A percentile compares a stretch with the other conserved stretches of the same genome.
These are phyloP conservation scores for Neolamprologus sp. DNA, from an alignment of 2,113 vertebrate genomes.

Conservation along the genomic window DNA sequence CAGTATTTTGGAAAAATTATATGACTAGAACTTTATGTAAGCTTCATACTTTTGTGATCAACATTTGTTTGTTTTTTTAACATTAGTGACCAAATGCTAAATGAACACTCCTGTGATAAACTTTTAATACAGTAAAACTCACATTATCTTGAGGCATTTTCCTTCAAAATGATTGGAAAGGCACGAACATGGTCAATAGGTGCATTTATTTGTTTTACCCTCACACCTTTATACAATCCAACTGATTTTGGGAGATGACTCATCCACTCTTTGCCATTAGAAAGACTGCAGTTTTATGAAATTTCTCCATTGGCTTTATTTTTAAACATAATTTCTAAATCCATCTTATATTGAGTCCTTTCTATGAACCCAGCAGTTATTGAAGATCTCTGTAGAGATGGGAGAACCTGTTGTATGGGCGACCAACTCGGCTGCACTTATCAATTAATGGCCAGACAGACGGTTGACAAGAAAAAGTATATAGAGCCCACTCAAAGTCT, in stretches of 20 bases:
- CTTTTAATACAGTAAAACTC: neutral
- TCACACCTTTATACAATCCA: neutral
- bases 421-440: neutral
- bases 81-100: neutral
- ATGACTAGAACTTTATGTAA: neutral
- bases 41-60: neutral
- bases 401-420: neutral
- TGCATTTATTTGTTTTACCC: neutral
- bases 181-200: neutral
- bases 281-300: neutral
- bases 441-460: neutral
- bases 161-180: neutral
- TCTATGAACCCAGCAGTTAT: neutral
- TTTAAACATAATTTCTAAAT: neutral
- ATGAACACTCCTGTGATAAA: neutral
- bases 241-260: neutral
- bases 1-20: neutral
- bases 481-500: neutral
- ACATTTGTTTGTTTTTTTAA: neutral
- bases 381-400: neutral
- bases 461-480: neutral
- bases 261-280: neutral
- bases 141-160: neutral
- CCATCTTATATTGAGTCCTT: neutral
- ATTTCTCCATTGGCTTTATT: neutral